Evolutionary conservation across 2,113 vertebrate genomes (phyloP), one percentile per base, ranked within the genome.

Genomic region (Lepisosteus oculatus): DNA sequence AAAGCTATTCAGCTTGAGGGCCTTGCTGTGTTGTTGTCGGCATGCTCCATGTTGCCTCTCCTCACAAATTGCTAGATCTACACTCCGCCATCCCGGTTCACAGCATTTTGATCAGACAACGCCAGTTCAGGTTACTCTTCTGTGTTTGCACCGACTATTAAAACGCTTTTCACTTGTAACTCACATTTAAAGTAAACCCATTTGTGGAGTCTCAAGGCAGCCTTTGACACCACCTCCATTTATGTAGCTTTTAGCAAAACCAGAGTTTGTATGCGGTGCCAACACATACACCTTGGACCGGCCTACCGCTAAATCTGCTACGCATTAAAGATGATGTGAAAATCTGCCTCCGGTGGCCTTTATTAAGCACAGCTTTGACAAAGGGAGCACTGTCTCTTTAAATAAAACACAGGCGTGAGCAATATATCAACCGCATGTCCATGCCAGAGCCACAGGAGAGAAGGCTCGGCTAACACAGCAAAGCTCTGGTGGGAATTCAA

Each of bases 401-500:
- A 88, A 86, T 85, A 85, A 82, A 86, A 87, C 78, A 79, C 84
- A 88, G 86, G 78, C 77, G 59, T 68, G 70, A 74, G 77, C 84
- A 82, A 84, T 85, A 81, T 79, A 84, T 87, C 79, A 86, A 79
- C 80, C 64, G 45, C 72, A 74, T 75, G 43, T 29, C 82, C 67
- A 80, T 17, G 17, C 62, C 14, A 17, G 62, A 41, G 17, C n/a
- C 62, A 2, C 17, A 17, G 17, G 62, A 64, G 17, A 6, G 6
- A 41, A 6, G 17, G 17, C n/a, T 64, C n/a, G 1, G 17, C 62
- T 64, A 64, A 64, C 62, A 41, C 42, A 43, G 62, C 17, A 17
- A 15, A 12, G 62, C 62, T 64, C 62, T 42, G 62, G 9, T 61
- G 62, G 62, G 62, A 64, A 64, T 64, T 64, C 62, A 61, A 61